Base-by-base conservation (phyloP, 2,113 vertebrate genomes). In the Benitochromis conjunctus region DNA sequence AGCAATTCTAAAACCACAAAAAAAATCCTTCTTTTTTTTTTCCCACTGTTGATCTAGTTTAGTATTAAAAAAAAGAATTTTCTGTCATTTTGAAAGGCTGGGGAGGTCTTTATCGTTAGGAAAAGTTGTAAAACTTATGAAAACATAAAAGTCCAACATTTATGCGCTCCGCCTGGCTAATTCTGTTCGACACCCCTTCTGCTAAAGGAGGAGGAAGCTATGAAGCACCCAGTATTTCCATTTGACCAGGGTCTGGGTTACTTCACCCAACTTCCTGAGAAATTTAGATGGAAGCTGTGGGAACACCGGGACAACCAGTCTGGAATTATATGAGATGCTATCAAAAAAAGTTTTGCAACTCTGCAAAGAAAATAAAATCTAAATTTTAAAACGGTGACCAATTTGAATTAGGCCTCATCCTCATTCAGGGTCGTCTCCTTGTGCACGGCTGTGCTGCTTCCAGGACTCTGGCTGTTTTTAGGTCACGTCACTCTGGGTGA, bases 361-460 rank as follows among this genome's bases (percentile, higher is more conserved):
- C 24, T 0, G 24, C 24, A 9, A 11, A 19, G 16, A 71, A 48
- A 26, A 71, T 31, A 11, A 51, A 74, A 9, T 3, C 34, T 6
- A 6, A n/a, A 64, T 38, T 64, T 38, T 38, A n/a, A 64, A 64
- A n/a, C 0, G 0, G 8, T 71, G 12, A 41, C 38, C 0, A 69
- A 3, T 43, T 10, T 10, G 2, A 71, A 51, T 51, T 74, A 8
- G 24, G 69, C 43, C 9, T 1, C 69, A 12, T 19, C 46, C 9
- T 26, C 10, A 12, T 29, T 48, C 43, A 74, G 19, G 24, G 69
- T 48, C 0, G 2, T 48, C 66, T 74, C 66, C 14, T 48, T 0
- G 43, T 51, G 51, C 51, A 53, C 18, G 4, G 18, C 16, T 19
- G 3, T 18, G 19, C 18, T 19, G 18, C 51, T 53, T 53, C 48